Evolutionary conservation across 2,797 vertebrate species (phyloP).

Genomic region (Tragelaphus eurycerus): DNA sequence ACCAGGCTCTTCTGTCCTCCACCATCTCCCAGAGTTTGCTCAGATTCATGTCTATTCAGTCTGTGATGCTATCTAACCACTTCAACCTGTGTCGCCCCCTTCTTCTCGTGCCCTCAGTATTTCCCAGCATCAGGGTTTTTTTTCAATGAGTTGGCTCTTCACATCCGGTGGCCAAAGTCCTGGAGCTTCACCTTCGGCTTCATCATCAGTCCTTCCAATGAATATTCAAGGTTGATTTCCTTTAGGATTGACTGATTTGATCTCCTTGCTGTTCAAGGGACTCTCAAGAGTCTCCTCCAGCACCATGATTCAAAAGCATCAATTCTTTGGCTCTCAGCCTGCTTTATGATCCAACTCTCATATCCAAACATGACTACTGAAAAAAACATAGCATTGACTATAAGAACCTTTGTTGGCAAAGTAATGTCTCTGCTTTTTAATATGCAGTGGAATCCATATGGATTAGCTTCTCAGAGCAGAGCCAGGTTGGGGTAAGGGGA

Average conservation of each 20-base stretch:
- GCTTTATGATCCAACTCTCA: not conserved
- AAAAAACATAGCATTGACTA: not conserved
- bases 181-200: not conserved
- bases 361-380: not conserved
- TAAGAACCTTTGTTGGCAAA: not conserved
- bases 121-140: not conserved
- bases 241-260: not conserved
- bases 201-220: not conserved
- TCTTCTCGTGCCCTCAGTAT: not conserved
- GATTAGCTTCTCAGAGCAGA: not conserved
- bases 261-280: not conserved
- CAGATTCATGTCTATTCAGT: not conserved
- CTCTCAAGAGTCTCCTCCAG: not conserved
- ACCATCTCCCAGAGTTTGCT: not conserved
- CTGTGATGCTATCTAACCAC: not conserved
- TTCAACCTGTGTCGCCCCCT: accelerated
- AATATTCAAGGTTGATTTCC: not conserved
- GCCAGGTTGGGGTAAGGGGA: not conserved
- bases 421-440: not conserved
- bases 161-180: not conserved
- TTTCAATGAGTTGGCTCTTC: not conserved
- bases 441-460: not conserved
- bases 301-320: not conserved
- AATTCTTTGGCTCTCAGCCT: not conserved
- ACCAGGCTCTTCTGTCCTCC: not conserved